Conservation (phyloP, 2,888 invertebrate genomes). For the Callyntrura guangdongensis region DNA sequence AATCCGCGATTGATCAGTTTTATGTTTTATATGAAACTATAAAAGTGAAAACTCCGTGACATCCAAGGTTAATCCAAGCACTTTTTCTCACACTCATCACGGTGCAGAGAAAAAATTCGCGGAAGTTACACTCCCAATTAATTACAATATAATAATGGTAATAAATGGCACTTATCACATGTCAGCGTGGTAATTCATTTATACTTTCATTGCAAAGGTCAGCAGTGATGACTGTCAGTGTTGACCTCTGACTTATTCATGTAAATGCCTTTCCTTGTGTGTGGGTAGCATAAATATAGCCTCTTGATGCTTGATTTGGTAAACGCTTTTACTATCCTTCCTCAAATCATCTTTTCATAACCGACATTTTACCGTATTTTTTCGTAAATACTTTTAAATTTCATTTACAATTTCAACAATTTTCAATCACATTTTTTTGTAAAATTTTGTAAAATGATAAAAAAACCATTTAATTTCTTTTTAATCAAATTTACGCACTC, state of each 20-base stretch:
- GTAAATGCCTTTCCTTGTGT: constrained; percentile 73
- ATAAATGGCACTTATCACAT: constrained; percentile 79
- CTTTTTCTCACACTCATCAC: constrained; percentile 62
- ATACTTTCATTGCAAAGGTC: constrained; percentile 74
- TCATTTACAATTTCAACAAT: constrained; percentile 12
- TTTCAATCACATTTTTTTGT: constrained; percentile 27
- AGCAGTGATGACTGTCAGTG: constrained; percentile 68
- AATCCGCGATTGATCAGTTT: constrained; percentile 34
- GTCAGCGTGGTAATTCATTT: constrained; percentile 76
- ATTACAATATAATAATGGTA: constrained; percentile 40
- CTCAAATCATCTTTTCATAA: neutral
- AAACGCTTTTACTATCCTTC: neutral
- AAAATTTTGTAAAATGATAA: constrained; percentile 15
- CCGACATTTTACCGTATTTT: constrained; percentile 14
- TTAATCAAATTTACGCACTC: constrained; percentile 30
- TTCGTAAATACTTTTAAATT: constrained; percentile 3
- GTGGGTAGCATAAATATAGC: constrained; percentile 69
- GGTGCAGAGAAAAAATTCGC: constrained; percentile 33
- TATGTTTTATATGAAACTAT: constrained; percentile 45
- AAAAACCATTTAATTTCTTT: constrained; percentile 17
- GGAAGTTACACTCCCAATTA: constrained; percentile 5
- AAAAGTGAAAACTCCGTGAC: constrained; percentile 53
- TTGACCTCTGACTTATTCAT: constrained; percentile 75
- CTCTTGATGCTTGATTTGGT: constrained; percentile 57
- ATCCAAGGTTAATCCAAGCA: constrained; percentile 40